Evolutionary conservation across 2,113 vertebrate genomes (phyloP), one percentile per base, ranked within the genome.

Genomic region (Microcebus jonahi): DNA sequence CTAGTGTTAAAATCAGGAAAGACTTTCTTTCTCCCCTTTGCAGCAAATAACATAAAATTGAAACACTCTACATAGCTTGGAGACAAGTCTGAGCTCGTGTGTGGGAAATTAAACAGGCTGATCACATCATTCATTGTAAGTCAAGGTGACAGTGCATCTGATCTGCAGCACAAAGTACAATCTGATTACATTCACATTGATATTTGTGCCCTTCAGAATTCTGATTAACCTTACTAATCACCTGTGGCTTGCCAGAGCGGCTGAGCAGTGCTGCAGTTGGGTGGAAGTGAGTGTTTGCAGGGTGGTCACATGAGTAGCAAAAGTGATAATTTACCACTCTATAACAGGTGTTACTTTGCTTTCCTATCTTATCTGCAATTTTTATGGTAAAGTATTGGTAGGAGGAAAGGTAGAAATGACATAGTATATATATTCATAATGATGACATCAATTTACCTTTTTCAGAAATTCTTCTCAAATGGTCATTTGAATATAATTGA

Each of bases 1-100:
- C 59, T 55, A 8, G 42, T 68, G 86, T 90, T 42, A 80, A 94
- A 91, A 82, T 82, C 81, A 90, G n/a, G 57, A 68, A 83, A 95
- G 65, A 75, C 57, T 85, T 63, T 42, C 39, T 65, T 42, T 61
- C 27, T 39, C 67, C 34, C 12, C 29, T 82, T 68, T 63, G 39
- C n/a, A 31, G 29, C 82, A 29, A 94, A 36, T 79, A 86, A 50
- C 48, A 63, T 59, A 57, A 75, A 59, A 42, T 42, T 39, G 77
- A 94, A 93, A 79, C 55, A 70, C 17, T 85, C 59, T 27, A 1
- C 0, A 1, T 45, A 50, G 50, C 48, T 89, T 4, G 5, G 57
- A 88, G n/a, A 88, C 88, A 76, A 75, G 29, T 85, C 83, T 65
- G 91, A 50, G 45, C 86, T 15, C 29, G 73, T 11, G 29, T 15